These are phyloP conservation scores for sheep (Ovis aries) DNA, from an alignment of 2,113 vertebrate genomes.

Conservation along the genomic window DNA sequence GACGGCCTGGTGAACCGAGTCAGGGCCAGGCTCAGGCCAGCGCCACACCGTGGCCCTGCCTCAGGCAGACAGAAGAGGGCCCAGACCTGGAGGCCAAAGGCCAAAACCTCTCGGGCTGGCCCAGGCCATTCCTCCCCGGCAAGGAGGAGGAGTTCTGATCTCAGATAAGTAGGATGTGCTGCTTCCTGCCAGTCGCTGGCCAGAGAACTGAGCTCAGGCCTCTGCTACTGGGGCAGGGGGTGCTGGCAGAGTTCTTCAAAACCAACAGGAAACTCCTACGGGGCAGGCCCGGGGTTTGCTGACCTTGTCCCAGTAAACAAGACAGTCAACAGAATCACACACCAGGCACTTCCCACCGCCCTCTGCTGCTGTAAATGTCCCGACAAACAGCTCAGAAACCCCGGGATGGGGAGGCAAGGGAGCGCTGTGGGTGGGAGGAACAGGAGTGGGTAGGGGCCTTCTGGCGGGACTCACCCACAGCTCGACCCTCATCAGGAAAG, in stretches of 20 bases:
- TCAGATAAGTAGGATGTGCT: neutral
- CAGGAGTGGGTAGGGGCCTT: neutral
- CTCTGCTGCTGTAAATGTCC: neutral
- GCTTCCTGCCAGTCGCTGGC: neutral
- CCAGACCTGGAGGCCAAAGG: neutral
- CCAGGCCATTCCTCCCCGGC: neutral
- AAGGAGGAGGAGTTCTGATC: neutral
- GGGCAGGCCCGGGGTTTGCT: neutral
- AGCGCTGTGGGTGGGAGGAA: fast-evolving
- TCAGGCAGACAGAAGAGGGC: neutral
- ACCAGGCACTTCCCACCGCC: neutral
- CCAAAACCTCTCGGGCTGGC: neutral
- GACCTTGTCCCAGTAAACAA: constrained; percentile 4
- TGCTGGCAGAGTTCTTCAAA: neutral
- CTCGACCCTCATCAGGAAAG: neutral
- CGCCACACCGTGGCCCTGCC: neutral
- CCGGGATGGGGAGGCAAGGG: neutral
- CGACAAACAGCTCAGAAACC: neutral
- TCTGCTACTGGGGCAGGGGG: neutral
- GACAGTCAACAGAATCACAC: neutral
- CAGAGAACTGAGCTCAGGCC: neutral
- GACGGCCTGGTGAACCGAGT: neutral
- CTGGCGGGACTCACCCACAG: neutral
- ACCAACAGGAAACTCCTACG: constrained; percentile 34
- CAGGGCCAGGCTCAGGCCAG: neutral